Evolutionary conservation across 1,140 invertebrate species (phyloP).

Genomic region (Nomia melanderi): DNA sequence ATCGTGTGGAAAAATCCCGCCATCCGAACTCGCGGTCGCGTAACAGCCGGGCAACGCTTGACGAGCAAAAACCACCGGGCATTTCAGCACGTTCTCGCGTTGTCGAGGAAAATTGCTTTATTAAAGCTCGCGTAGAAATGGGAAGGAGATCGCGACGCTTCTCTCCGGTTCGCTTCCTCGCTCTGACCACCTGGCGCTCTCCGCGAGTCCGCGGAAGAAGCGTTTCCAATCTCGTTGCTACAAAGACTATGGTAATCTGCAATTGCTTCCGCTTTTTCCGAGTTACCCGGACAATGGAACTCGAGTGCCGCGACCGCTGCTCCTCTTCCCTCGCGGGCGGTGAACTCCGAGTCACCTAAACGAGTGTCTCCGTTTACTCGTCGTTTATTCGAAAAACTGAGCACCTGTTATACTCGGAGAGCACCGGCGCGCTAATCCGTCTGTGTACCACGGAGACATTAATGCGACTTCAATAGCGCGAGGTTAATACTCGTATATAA

Average conservation of each 20-base stretch:
- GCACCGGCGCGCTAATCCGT: not conserved
- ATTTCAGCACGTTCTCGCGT: not conserved
- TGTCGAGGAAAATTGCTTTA: constrained; percentile 23
- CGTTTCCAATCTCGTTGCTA: constrained; percentile 58
- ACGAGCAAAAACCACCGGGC: not conserved
- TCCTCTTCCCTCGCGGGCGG: too few species aligned
- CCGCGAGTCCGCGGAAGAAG: constrained; percentile 39
- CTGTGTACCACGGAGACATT: not conserved
- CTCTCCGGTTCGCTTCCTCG: not conserved
- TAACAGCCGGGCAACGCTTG: not conserved
- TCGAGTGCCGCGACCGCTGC: not conserved
- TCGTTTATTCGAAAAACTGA: not conserved
- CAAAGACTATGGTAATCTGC: constrained; percentile 56
- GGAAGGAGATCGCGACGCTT: constrained; percentile 16
- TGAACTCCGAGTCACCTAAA: not conserved
- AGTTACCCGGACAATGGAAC: constrained; percentile 7
- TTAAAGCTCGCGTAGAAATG: constrained; percentile 33
- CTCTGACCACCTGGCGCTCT: not conserved
- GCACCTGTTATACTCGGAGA: not conserved
- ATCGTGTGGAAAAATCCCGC: not conserved
- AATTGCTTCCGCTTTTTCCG: constrained; percentile 29
- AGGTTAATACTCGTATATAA: not conserved
- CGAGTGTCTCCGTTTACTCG: not conserved
- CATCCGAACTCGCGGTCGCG: not conserved
- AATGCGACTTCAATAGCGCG: not conserved